Conservation (phyloP, 2,113 vertebrate species). For the Rhineura floridana region DNA sequence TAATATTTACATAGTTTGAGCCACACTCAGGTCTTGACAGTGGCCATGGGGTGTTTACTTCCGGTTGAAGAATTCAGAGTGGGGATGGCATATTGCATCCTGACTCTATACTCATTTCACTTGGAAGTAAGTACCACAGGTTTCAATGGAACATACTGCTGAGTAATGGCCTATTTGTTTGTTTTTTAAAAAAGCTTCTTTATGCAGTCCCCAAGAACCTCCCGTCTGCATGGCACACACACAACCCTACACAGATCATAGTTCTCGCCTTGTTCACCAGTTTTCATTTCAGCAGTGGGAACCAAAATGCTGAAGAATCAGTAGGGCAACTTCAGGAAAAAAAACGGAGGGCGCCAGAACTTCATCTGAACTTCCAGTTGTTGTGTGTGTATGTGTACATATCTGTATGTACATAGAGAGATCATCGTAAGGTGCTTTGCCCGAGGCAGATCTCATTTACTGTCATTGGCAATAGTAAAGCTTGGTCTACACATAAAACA, state of each 20-base stretch:
- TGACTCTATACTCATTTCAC: conserved; percentile 7
- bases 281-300: background rate
- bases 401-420: background rate
- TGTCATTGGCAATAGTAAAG: background rate
- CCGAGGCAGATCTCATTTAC: background rate
- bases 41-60: conserved; percentile 44
- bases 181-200: background rate
- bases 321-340: background rate
- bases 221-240: background rate
- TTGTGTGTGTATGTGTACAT: background rate
- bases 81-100: background rate
- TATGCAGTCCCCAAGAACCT: background rate
- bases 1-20: conserved; percentile 72
- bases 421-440: background rate
- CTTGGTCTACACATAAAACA: background rate
- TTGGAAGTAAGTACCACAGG: background rate
- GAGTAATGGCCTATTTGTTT: background rate
- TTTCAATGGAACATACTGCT: background rate
- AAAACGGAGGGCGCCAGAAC: background rate
- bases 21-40: conserved; percentile 43
- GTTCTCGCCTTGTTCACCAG: background rate
- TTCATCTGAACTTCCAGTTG: background rate
- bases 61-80: conserved; percentile 40
- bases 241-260: background rate
- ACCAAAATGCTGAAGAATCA: background rate